These are phyloP conservation scores for Plumapathes pennacea DNA, from an alignment of 92 coral and sea anemone species.

Conservation along the genomic window DNA sequence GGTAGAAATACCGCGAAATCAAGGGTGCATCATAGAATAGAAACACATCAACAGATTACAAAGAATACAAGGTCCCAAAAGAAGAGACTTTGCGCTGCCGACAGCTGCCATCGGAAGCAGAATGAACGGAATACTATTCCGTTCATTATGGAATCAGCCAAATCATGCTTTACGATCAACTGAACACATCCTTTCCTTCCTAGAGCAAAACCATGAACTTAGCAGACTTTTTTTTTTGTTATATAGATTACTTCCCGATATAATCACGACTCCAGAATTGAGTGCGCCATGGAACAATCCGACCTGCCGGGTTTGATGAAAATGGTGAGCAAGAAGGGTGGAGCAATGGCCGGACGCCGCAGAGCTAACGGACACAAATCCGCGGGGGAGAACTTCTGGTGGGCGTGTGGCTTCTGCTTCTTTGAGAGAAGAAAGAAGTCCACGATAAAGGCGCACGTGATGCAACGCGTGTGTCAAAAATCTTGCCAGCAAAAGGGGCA, in stretches of 20 bases:
- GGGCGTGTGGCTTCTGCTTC: constrained; percentile 56
- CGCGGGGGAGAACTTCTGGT: constrained; percentile 33
- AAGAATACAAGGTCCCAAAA: too few species aligned
- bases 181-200: too few species aligned
- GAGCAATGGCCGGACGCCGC: background rate
- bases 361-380: constrained; percentile 8
- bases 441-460: constrained; percentile 48
- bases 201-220: too few species aligned
- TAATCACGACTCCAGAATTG: background rate
- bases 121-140: too few species aligned
- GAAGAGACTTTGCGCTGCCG: too few species aligned
- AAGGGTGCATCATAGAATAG: too few species aligned
- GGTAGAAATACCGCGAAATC: too few species aligned
- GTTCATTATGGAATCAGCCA: too few species aligned
- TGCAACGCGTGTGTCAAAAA: constrained; percentile 42
- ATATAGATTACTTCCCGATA: constrained; percentile 5
- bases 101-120: too few species aligned
- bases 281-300: constrained; percentile 7
- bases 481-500: constrained; percentile 26
- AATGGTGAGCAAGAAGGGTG: background rate
- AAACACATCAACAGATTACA: too few species aligned
- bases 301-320: constrained; percentile 24
- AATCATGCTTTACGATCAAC: too few species aligned
- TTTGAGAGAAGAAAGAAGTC: constrained; percentile 58
- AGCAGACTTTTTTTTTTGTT: too few species aligned